Evolutionary conservation across 2,113 vertebrate species (phyloP).

Genomic region (Redunca redunca): DNA sequence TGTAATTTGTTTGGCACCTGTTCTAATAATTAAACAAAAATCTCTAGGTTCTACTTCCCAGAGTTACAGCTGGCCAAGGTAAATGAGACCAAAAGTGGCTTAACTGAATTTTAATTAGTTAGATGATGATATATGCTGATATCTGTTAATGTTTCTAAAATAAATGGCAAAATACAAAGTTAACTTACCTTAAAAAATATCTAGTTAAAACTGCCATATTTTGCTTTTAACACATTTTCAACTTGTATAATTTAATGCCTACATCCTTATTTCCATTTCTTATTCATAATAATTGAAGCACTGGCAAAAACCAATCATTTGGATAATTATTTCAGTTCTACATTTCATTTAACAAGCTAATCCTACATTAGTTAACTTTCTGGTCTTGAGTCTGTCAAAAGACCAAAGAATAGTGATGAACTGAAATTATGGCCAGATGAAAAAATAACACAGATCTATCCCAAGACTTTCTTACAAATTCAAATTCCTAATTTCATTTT

Average conservation of each 20-base stretch:
- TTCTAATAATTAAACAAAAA: neutral
- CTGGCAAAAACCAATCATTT: neutral
- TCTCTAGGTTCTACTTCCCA: neutral
- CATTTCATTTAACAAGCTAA: neutral
- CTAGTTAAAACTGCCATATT: neutral
- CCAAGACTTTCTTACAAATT: neutral
- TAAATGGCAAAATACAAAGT: neutral
- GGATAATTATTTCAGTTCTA: neutral
- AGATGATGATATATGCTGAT: neutral
- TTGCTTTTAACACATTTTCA: constrained; percentile 25
- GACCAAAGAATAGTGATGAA: neutral
- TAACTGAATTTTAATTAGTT: neutral
- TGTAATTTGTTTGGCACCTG: constrained; percentile 31
- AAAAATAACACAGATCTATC: neutral
- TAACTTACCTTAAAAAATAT: neutral
- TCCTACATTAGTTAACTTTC: neutral
- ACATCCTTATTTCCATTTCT: neutral
- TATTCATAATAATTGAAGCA: neutral
- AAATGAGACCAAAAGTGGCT: neutral
- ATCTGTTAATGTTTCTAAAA: neutral
- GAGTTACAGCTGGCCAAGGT: neutral
- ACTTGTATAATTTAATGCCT: neutral
- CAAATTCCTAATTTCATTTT: neutral
- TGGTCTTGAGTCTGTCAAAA: neutral
- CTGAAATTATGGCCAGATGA: neutral